Percentiles rank a stretch among this genome's conserved stretches.
phyloP scores from a whole-genome alignment of 2,888 invertebrate genomes.

The Orthonychiurus folsomi region DNA sequence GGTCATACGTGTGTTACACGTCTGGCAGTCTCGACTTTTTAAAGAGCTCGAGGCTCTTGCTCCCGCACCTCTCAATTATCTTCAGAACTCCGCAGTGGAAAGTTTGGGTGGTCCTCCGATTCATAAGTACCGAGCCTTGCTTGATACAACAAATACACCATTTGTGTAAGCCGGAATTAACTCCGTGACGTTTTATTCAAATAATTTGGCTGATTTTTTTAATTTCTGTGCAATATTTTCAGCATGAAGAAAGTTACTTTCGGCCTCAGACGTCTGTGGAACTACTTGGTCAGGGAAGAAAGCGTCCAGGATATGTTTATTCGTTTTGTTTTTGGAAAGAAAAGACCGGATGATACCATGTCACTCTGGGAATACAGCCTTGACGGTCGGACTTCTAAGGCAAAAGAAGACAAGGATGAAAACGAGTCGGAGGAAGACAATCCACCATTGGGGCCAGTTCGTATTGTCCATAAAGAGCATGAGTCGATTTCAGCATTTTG shows the following conservation, averaged over 20 bases:
- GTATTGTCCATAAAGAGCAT: conserved; percentile 97
- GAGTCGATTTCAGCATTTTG: conserved; percentile 97
- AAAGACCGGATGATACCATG: conserved; percentile 48
- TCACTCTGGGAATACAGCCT: conserved; percentile 45
- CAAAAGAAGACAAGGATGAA: conserved; percentile 20
- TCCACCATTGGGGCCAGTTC: conserved; percentile 55
- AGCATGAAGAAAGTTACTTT: conserved; percentile 53
- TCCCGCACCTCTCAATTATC: conserved; percentile 74
- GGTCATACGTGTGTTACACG: conserved; percentile 70
- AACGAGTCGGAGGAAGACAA: conserved; percentile 34
- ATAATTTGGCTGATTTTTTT: neutral
- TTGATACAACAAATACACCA: conserved; percentile 91
- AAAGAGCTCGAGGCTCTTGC: conserved; percentile 66
- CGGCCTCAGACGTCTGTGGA: conserved; percentile 69
- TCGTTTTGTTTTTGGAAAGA: conserved; percentile 82
- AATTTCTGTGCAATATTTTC: conserved; percentile 10
- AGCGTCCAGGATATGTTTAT: conserved; percentile 89
- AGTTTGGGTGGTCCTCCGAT: conserved; percentile 61
- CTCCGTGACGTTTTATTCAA: conserved; percentile 1
- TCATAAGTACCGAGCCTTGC: conserved; percentile 81
- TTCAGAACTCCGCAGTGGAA: conserved; percentile 83
- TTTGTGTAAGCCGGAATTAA: conserved; percentile 56
- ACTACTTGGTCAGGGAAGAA: conserved; percentile 84
- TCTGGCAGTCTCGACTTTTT: conserved; percentile 76
- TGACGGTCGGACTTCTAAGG: conserved; percentile 21